Base-by-base conservation (phyloP, 2,113 vertebrate genomes). In the Ammodytes marinus region DNA sequence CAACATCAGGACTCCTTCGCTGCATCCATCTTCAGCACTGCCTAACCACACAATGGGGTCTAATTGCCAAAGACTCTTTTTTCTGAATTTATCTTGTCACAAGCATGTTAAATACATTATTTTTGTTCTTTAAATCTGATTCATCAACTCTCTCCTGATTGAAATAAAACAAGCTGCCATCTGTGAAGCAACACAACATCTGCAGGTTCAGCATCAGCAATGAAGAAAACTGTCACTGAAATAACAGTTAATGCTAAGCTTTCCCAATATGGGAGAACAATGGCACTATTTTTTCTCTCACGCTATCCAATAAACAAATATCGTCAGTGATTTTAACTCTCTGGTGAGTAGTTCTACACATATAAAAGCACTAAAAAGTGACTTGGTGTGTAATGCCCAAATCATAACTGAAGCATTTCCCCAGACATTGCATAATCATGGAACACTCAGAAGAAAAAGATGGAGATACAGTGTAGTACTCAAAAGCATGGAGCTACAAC, bases 81-180 rank as follows among this genome's bases (percentile, higher is more conserved):
- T n/a, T n/a, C n/a, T n/a, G n/a, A n/a, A n/a, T n/a, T n/a, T n/a
- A n/a, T n/a, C n/a, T n/a, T n/a, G n/a, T n/a, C n/a, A n/a, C n/a
- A n/a, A n/a, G n/a, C n/a, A n/a, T n/a, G n/a, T n/a, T n/a, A n/a
- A n/a, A n/a, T n/a, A n/a, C n/a, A n/a, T n/a, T n/a, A n/a, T n/a
- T n/a, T n/a, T n/a, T n/a, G n/a, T n/a, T n/a, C n/a, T n/a, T n/a
- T n/a, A n/a, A n/a, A n/a, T n/a, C n/a, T n/a, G n/a, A n/a, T n/a
- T n/a, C n/a, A n/a, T n/a, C n/a, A n/a, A n/a, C n/a, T n/a, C n/a
- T n/a, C n/a, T n/a, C n/a, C n/a, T n/a, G n/a, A n/a, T n/a, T n/a
- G n/a, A n/a, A n/a, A 80, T 17, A 69, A 66, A 60, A 74, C 58
- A 43, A 47, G 40, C 42, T 69, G 57, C 19, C n/a, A 54, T 80